Conservation (phyloP, 2,888 invertebrate genomes). For the Clunio marinus region DNA sequence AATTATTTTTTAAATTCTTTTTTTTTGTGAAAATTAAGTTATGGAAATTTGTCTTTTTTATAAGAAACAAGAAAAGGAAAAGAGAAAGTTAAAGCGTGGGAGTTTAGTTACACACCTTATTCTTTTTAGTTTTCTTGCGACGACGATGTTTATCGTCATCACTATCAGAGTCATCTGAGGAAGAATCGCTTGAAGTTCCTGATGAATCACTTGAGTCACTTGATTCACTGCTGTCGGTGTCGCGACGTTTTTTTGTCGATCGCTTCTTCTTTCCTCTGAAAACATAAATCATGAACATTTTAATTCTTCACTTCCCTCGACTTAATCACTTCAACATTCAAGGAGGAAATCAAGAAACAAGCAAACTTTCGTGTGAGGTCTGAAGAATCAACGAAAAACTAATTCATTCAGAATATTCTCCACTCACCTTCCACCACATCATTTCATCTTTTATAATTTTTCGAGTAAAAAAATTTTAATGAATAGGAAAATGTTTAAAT, state of each 20-base stretch:
- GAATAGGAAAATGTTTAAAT: not conserved
- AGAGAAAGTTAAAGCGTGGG: not conserved
- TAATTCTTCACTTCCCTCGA: too few relatives aligned
- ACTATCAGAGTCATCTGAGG: slow-evolving; percentile 33
- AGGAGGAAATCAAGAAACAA: slow-evolving; percentile 51
- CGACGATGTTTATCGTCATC: slow-evolving; percentile 20
- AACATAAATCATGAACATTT: slow-evolving; percentile 41
- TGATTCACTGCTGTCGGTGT: slow-evolving; percentile 50
- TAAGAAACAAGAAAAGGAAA: too few relatives aligned
- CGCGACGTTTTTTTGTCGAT: slow-evolving; percentile 55
- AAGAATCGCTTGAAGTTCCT: slow-evolving; percentile 13
- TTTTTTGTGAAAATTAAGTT: slow-evolving; percentile 29
- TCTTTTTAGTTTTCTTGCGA: slow-evolving; percentile 31
- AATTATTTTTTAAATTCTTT: slow-evolving; percentile 33
- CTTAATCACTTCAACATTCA: slow-evolving; percentile 52
- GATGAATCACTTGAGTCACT: slow-evolving; percentile 47
- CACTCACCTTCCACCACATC: not conserved
- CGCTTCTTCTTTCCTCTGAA: slow-evolving; percentile 55
- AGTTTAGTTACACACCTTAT: slow-evolving; percentile 31
- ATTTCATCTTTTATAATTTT: not conserved
- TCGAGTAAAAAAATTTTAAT: not conserved
- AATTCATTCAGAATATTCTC: not conserved
- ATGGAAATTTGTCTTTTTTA: too few relatives aligned
- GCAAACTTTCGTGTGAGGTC: slow-evolving; percentile 14
- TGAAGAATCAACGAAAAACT: slow-evolving; percentile 3